These are phyloP conservation scores for Neofelis nebulosa DNA, from an alignment of 2,113 vertebrate species.

Conservation along the genomic window DNA sequence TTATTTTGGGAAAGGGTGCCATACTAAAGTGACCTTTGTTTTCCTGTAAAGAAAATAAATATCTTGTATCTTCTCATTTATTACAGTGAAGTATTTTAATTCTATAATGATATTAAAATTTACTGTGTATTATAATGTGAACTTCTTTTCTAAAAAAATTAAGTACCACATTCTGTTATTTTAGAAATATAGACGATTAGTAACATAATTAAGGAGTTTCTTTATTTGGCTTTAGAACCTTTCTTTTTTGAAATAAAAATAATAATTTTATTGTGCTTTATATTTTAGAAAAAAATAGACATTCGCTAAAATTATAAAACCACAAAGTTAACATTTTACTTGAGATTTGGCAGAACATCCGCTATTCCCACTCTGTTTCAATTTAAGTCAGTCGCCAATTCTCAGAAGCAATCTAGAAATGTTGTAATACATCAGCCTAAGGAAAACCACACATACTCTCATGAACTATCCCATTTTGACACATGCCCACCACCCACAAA, in stretches of 20 bases:
- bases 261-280: neutral
- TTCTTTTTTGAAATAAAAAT: neutral
- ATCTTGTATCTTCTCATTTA: neutral
- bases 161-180: neutral
- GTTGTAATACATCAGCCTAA: neutral
- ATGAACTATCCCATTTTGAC: neutral
- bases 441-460: neutral
- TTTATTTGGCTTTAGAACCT: neutral
- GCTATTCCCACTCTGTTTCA: neutral
- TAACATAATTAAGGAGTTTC: neutral
- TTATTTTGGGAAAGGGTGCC: neutral
- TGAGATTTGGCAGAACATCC: neutral
- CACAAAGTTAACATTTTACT: neutral
- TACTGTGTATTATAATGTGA: neutral
- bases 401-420: neutral
- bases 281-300: slow-evolving; percentile 5
- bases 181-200: neutral
- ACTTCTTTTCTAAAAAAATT: neutral
- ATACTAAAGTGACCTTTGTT: neutral
- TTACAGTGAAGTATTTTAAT: neutral
- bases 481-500: neutral
- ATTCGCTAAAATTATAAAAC: neutral
- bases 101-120: neutral
- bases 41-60: neutral
- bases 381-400: neutral